Percentiles rank a stretch among this genome's conserved stretches.
Conservation (phyloP, 2,888 invertebrate species). For the Glaucopsyche alexis region DNA sequence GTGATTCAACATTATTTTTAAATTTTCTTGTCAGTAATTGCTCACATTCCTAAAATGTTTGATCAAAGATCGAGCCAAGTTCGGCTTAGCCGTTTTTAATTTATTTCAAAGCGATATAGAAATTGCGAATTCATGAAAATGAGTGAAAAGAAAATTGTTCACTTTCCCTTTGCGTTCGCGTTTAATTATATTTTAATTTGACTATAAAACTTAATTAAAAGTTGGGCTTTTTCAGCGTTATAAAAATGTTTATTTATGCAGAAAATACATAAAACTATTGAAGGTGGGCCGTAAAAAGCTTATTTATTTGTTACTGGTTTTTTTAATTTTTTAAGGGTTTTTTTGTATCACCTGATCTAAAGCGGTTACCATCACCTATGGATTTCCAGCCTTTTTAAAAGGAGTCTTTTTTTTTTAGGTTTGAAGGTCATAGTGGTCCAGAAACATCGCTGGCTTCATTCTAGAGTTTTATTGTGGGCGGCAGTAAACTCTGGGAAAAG, state of each 20-base stretch:
- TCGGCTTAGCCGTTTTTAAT: conserved; percentile 7
- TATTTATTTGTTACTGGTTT: not conserved
- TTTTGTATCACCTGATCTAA: no score
- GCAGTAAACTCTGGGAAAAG: no score
- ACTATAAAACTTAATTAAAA: conserved; percentile 19
- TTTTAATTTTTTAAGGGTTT: no score
- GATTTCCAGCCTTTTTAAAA: no score
- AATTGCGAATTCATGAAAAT: conserved; percentile 12
- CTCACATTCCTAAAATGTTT: not conserved
- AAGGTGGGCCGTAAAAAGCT: not conserved
- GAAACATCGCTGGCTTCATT: no score
- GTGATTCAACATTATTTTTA: no score
- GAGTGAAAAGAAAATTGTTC: conserved; percentile 16
- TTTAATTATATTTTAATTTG: conserved; percentile 24
- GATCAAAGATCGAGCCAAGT: not conserved
- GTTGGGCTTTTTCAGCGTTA: not conserved
- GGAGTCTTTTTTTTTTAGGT: no score
- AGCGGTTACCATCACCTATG: no score
- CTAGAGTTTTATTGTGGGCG: no score
- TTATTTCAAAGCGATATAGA: conserved; percentile 21
- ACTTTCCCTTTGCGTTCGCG: conserved; percentile 20
- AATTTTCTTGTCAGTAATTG: not conserved
- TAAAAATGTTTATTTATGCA: not conserved
- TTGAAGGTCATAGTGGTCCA: no score
- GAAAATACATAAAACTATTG: not conserved